Percentiles rank a stretch among this genome's conserved stretches.
These are phyloP conservation scores for Neogobius melanostomus DNA, from an alignment of 2,113 vertebrate genomes.

Conservation along the genomic window DNA sequence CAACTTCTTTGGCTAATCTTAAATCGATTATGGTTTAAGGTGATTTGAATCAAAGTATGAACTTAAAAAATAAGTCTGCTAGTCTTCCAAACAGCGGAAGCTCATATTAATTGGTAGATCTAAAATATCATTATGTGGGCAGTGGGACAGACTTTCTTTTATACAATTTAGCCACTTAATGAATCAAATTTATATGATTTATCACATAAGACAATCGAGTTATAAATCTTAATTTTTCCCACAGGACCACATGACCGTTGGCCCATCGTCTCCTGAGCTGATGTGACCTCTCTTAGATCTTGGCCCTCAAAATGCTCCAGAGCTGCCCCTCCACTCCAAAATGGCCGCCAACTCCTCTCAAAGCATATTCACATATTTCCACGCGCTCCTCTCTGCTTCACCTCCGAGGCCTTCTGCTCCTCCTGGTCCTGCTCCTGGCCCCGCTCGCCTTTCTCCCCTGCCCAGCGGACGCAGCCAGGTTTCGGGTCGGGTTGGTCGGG, in stretches of 20 bases:
- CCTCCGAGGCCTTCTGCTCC: neutral
- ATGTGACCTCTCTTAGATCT: constrained; percentile 7
- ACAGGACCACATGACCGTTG: neutral
- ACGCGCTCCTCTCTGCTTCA: neutral
- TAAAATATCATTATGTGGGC: too few species aligned
- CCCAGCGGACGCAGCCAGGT: constrained; percentile 47
- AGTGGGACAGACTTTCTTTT: too few species aligned
- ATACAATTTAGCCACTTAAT: too few species aligned
- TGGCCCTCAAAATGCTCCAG: constrained; percentile 32
- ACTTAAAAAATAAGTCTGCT: too few species aligned
- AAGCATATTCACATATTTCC: neutral
- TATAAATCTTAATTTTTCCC: too few species aligned
- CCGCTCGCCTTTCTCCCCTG: constrained; percentile 42
- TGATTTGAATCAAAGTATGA: too few species aligned
- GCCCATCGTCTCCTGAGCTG: constrained; percentile 3
- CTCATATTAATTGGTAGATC: too few species aligned
- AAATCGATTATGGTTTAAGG: too few species aligned
- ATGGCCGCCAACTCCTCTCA: constrained; percentile 18
- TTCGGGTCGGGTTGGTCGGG: constrained; percentile 77
- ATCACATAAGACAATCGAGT: too few species aligned
- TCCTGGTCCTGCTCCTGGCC: constrained; percentile 36
- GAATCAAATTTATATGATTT: too few species aligned
- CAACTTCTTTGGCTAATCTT: too few species aligned
- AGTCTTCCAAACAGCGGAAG: too few species aligned
- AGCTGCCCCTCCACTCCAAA: constrained; percentile 23